Percentiles rank a stretch among this genome's conserved stretches.
Conservation (phyloP, 2,888 invertebrate genomes). For the Hemaris fuciformis region DNA sequence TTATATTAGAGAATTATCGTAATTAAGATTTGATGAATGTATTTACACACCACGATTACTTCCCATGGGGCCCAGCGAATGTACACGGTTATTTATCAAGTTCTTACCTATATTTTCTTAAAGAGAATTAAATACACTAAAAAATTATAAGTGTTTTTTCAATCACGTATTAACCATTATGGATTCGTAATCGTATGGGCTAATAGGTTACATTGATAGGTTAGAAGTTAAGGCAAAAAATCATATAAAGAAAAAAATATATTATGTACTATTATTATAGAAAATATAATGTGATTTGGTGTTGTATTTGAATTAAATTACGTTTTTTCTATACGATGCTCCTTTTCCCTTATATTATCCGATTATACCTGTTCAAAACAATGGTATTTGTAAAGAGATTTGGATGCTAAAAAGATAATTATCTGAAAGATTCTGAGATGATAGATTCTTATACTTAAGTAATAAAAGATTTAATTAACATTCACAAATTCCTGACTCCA, state of each 20-base stretch:
- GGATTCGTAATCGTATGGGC: constrained; percentile 35
- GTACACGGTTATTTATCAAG: constrained; percentile 41
- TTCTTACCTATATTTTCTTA: constrained; percentile 66
- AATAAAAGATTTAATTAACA: too few relatives aligned
- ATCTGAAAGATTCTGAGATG: not conserved
- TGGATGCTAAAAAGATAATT: not conserved
- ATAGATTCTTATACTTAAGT: too few relatives aligned
- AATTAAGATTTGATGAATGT: constrained; percentile 51
- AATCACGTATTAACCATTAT: constrained; percentile 49
- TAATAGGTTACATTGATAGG: constrained; percentile 47
- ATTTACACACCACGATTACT: constrained; percentile 48
- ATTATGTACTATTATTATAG: constrained; percentile 76
- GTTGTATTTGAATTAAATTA: constrained; percentile 81
- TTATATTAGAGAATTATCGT: constrained; percentile 57
- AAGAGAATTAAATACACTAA: constrained; percentile 51
- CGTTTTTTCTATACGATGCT: constrained; percentile 71
- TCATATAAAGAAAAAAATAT: constrained; percentile 67
- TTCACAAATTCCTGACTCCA: too few relatives aligned
- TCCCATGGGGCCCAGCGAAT: constrained; percentile 62
- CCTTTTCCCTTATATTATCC: constrained; percentile 60
- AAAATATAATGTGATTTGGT: constrained; percentile 82
- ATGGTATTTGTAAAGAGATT: not conserved
- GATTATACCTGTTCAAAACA: not conserved
- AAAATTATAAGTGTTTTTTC: constrained; percentile 50
- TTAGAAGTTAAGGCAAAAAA: constrained; percentile 56